These are phyloP conservation scores for Muscicapa adusta DNA, from an alignment of 2,113 vertebrate genomes.

Conservation along the genomic window DNA sequence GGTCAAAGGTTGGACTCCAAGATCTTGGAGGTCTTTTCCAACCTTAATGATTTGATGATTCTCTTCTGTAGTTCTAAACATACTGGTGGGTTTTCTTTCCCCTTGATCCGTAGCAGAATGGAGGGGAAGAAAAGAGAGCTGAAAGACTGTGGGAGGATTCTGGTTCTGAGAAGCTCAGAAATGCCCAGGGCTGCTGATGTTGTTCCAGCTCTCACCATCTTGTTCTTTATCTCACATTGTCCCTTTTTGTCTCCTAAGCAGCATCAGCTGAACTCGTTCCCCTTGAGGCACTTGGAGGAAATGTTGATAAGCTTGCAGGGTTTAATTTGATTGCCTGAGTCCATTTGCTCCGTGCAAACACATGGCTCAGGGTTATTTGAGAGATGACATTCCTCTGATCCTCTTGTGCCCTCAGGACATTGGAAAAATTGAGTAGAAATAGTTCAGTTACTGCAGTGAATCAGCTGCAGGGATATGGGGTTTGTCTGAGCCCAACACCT, in stretches of 20 bases:
- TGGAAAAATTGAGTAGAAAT: not conserved
- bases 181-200: not conserved
- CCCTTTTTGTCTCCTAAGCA: not conserved
- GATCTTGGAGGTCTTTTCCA: not conserved
- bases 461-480: not conserved
- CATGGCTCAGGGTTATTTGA: not conserved
- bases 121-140: not conserved
- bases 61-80: not conserved
- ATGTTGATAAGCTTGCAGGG: not conserved
- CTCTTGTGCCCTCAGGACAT: not conserved
- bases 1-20: not conserved
- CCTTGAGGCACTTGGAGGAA: slow-evolving; percentile 14
- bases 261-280: not conserved
- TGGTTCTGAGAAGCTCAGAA: not conserved
- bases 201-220: not conserved
- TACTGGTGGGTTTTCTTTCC: not conserved
- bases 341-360: not conserved
- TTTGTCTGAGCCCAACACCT: no score
- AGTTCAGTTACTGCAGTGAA: not conserved
- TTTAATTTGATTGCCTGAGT: not conserved
- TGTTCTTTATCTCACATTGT: not conserved
- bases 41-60: not conserved
- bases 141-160: not conserved
- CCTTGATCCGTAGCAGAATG: not conserved
- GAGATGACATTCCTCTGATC: not conserved